These are phyloP conservation scores for Caenorhabditis sp. DNA, from an alignment of 2,888 invertebrate genomes.

Conservation along the genomic window DNA sequence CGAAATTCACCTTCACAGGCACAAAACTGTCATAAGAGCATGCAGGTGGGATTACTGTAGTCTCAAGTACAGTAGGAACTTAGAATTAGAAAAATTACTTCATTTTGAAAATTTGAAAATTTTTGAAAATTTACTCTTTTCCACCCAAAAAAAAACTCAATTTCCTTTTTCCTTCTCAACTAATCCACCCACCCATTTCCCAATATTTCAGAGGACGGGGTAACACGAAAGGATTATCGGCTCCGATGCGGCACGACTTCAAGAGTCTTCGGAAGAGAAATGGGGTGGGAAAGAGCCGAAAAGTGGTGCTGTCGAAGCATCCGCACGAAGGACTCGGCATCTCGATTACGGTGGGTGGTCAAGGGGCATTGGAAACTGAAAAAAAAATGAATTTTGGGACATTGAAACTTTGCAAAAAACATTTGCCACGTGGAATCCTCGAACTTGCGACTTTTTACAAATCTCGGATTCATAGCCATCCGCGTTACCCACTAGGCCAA, in stretches of 20 bases:
- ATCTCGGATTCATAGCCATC: no score
- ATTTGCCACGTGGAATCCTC: no score
- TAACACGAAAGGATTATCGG: conserved; percentile 71
- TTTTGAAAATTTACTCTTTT: no score
- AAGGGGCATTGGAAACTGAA: no score
- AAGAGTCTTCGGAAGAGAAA: conserved; percentile 74
- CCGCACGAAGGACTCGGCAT: conserved; percentile 91
- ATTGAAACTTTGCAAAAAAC: no score
- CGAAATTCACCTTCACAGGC: conserved; percentile 91
- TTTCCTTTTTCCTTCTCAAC: conserved; percentile 7
- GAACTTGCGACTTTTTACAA: no score
- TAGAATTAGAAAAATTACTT: no score
- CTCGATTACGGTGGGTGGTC: conserved; percentile 88
- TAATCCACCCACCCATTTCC: conserved; percentile 17
- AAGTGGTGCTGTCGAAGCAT: conserved; percentile 88
- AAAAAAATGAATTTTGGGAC: not conserved
- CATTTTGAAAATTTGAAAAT: not conserved
- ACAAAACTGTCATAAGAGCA: conserved; percentile 89
- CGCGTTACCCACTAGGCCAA: no score
- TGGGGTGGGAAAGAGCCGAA: conserved; percentile 84
- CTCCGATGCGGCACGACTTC: conserved; percentile 66
- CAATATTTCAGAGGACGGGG: conserved; percentile 69
- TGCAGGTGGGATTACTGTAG: no score
- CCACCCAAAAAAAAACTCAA: not conserved
- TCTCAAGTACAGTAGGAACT: no score